Evolutionary conservation across 2,113 vertebrate genomes (phyloP).

Genomic region (Capricornis sumatraensis): DNA sequence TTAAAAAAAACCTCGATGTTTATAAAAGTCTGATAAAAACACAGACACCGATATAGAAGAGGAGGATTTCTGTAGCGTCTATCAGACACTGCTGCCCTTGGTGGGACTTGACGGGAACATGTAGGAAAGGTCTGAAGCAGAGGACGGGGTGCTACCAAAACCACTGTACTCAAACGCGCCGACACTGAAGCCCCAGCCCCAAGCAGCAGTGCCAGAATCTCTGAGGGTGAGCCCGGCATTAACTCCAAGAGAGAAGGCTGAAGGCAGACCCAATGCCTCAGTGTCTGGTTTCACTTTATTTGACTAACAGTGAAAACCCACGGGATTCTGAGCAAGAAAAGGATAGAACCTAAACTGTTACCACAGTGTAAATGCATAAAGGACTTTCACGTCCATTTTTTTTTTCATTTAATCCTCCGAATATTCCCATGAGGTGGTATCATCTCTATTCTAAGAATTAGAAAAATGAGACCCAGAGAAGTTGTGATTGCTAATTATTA

Average conservation of each 20-base stretch:
- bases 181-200: neutral
- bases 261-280: neutral
- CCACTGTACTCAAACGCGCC: neutral
- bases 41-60: neutral
- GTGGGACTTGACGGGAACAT: accelerated
- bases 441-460: neutral
- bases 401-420: neutral
- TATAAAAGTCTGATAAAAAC: neutral
- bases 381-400: neutral
- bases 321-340: neutral
- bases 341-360: neutral
- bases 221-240: neutral
- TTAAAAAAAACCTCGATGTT: neutral
- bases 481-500: neutral
- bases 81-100: neutral
- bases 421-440: accelerated
- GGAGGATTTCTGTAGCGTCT: neutral
- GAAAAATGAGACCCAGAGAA: neutral
- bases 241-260: neutral
- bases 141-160: neutral
- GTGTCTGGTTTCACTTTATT: accelerated
- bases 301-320: neutral
- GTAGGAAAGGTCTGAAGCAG: neutral
- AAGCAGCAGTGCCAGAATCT: neutral
- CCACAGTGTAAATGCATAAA: neutral